Base-by-base conservation (phyloP, 2,797 vertebrate species). In the Tolypeutes matacus region DNA sequence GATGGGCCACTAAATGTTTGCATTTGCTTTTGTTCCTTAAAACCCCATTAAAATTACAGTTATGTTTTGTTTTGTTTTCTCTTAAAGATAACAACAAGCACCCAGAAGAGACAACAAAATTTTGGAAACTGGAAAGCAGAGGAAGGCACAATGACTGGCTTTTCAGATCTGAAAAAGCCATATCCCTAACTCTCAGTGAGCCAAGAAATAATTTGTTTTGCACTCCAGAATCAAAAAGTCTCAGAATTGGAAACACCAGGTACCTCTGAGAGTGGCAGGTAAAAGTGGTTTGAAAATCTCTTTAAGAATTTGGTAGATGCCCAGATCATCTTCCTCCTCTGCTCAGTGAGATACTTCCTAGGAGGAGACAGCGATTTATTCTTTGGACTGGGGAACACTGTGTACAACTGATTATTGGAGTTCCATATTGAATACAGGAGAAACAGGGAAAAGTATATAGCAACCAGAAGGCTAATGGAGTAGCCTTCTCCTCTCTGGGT, bases 41-140 rank as follows among this genome's bases (percentile, higher is more conserved):
- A 95, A 96, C 56, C 15, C 17, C 75, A 70, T 20, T 34, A 67
- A 29, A 82, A 13, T 69, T 60, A 58, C n/a, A 82, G 69, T 86
- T 69, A 12, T 53, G 7, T 20, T 25, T 20, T 15, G 14, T 72
- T 60, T 39, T 27, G 70, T 53, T 84, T 2, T 42, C 34, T 75
- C 64, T 34, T 27, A 72, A 36, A 2, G 62, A 62, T 14, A 12
- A 14, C 31, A 42, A 69, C 51, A 23, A 86, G 11, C 80, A 92
- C 67, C 56, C 3, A 85, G 49, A 76, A 15, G 3, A 53, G 11
- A 76, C 27, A 53, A 67, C 3, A 83, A 77, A 83, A 15, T n/a
- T 87, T 31, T 62, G 39, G 27, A 80, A 90, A 70, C n/a, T 31
- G 1, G 17, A 72, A 89, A 94, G 10, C 13, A 89, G 53, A 42